Percentiles rank a stretch among this genome's conserved stretches.
Conservation (phyloP, 1,140 invertebrate species). For the Cephus cinctus region DNA sequence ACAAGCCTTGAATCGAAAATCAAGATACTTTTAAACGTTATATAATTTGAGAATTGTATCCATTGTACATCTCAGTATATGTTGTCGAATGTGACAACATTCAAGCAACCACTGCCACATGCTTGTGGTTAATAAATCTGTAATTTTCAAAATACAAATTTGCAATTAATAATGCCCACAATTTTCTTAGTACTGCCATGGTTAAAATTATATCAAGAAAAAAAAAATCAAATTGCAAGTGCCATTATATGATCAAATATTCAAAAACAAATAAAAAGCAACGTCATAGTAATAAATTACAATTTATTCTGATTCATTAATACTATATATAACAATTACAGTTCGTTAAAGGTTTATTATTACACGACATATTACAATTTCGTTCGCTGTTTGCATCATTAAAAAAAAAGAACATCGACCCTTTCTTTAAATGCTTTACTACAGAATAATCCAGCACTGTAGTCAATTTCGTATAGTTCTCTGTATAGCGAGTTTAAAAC, state of each 20-base stretch:
- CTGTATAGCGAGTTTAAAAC: too few species aligned
- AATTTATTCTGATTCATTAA: constrained; percentile 44
- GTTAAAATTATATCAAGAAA: too few species aligned
- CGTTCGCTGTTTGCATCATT: neutral
- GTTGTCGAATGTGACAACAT: too few species aligned
- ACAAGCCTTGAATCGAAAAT: neutral
- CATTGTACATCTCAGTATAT: too few species aligned
- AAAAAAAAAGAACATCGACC: neutral
- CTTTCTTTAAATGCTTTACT: constrained; percentile 8
- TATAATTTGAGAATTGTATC: neutral
- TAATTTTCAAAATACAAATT: neutral
- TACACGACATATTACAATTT: constrained; percentile 5
- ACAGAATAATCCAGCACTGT: neutral
- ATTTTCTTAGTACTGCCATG: too few species aligned
- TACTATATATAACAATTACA: constrained; percentile 27
- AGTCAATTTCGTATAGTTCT: neutral
- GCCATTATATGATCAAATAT: too few species aligned
- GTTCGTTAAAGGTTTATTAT: neutral
- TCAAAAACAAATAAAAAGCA: too few species aligned
- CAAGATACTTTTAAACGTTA: neutral
- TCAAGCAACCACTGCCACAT: too few species aligned
- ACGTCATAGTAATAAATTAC: constrained; percentile 47
- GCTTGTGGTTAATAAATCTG: neutral
- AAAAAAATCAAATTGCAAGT: too few species aligned
- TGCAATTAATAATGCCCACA: too few species aligned